Evolutionary conservation across 2,888 invertebrate genomes (phyloP), one percentile per base, ranked within the genome.

Genomic region (Polyploca ridens): DNA sequence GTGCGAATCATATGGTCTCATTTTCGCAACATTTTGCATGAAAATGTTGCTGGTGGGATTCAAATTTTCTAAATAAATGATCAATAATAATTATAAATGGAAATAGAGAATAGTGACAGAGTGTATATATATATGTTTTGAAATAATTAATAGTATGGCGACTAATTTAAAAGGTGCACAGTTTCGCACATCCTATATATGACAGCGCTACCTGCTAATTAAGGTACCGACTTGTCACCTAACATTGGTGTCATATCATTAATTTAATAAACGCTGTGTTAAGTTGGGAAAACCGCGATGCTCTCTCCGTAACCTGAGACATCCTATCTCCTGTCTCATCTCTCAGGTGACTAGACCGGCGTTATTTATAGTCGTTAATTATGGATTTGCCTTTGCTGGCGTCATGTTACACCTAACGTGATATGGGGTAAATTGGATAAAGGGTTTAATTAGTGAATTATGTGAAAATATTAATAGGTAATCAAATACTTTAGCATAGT

Each of bases 291-390:
- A n/a, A 46, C 14, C 46, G n/a, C 46, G 44, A 44, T 13, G 4
- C 14, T 46, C 46, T 41, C 41, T 46, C 46, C n/a, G 6, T n/a
- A 10, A 46, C 46, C 7, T n/a, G n/a, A 46, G 19, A 19, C 19
- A 16, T 54, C 54, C 19, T 46, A 5, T 46, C 46, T n/a, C 6
- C 19, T 54, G n/a, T 10, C 19, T 54, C 54, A 16, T 19, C 54
- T 54, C 54, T 54, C 54, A 54, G 54, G 54, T 54, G 54, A 10
- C 54, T 54, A 54, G 19, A 54, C 49, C 19, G 54, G 54, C 14
- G 3, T 54, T 19, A 19, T 54, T n/a, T 54, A 54, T 54, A 54
- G 54, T 54, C 54, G 19, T 54, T 54, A 54, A 54, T 54, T 54
- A 54, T 54, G 19, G 19, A 54, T 54, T 19, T 16, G 49, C 16